Evolutionary conservation across 1,140 invertebrate genomes (phyloP).

Genomic region (Tetramorium simillimum): DNA sequence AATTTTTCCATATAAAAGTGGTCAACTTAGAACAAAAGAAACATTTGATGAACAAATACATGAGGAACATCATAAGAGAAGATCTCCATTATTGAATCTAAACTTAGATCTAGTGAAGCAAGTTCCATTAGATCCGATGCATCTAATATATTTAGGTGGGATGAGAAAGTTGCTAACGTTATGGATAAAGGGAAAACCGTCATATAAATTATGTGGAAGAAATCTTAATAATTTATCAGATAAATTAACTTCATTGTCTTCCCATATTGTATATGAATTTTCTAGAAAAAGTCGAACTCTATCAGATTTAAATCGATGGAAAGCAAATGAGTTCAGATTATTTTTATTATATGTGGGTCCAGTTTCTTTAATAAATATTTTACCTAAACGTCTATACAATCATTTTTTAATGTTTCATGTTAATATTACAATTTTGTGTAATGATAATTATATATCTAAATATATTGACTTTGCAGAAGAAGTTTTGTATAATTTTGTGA

Average conservation of each 20-base stretch:
- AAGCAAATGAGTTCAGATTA: not conserved
- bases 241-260: not conserved
- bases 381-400: not conserved
- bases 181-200: not conserved
- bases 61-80: not conserved
- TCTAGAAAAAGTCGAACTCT: not conserved
- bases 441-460: not conserved
- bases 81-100: not conserved
- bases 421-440: not conserved
- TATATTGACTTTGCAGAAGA: constrained; percentile 20
- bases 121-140: constrained; percentile 9
- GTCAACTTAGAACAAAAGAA: not conserved
- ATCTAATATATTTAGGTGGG: not conserved
- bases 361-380: not conserved
- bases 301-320: not conserved
- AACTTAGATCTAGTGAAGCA: not conserved
- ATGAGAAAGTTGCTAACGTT: not conserved
- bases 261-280: not conserved
- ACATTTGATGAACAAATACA: not conserved
- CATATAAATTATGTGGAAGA: not conserved
- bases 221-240: not conserved
- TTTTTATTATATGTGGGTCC: not conserved
- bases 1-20: not conserved
- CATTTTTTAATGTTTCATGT: constrained; percentile 17
- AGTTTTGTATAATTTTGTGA: constrained; percentile 10